Percentiles rank a stretch among this genome's conserved stretches.
These are phyloP conservation scores for Philypnodon macrostomus DNA, from an alignment of 2,797 vertebrate genomes.

Conservation along the genomic window DNA sequence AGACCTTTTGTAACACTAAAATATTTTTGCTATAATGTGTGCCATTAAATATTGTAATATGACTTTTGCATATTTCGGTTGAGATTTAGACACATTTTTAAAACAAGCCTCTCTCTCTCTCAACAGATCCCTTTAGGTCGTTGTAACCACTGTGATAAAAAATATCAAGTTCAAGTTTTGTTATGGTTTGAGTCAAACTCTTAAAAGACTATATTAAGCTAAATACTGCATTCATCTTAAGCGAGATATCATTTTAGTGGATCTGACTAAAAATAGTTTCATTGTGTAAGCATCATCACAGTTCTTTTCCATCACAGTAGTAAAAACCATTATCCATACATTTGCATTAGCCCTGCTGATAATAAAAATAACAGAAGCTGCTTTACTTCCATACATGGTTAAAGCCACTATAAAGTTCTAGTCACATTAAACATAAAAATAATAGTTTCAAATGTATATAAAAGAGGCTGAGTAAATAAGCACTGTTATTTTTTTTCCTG, in stretches of 20 bases:
- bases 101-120: background rate
- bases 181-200: no score
- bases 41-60: background rate
- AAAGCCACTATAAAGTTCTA: background rate
- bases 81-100: background rate
- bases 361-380: conserved; percentile 3
- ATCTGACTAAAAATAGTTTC: no score
- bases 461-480: background rate
- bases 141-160: background rate
- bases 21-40: no score
- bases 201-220: no score
- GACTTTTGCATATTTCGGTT: background rate
- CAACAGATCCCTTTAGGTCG: background rate
- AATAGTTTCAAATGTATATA: background rate
- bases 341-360: background rate
- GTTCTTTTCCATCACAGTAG: background rate
- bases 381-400: background rate
- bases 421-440: background rate
- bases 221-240: no score
- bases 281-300: background rate
- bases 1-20: no score
- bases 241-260: no score
- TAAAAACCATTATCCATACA: background rate
- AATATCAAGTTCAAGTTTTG: background rate
- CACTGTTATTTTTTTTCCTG: background rate